Conservation (phyloP, 2,113 vertebrate genomes). For the Daboia siamensis region DNA sequence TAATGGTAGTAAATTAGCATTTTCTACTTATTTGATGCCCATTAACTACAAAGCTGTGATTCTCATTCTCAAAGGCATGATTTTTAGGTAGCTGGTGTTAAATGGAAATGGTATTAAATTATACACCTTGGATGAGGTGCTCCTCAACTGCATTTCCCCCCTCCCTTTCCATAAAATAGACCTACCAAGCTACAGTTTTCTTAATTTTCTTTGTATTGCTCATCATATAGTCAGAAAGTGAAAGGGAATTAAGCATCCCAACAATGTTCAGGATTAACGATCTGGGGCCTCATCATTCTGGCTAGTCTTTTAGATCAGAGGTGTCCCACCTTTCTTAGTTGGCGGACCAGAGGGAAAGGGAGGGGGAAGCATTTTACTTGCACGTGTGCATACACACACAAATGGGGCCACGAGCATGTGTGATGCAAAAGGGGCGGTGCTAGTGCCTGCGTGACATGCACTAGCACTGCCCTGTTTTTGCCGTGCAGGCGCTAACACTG, state of each 20-base stretch:
- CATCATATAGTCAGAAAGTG: neutral
- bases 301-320: neutral
- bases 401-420: no score
- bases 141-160: neutral
- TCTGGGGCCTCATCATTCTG: neutral
- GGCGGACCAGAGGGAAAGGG: no score
- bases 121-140: neutral
- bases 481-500: no score
- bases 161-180: neutral
- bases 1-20: slow-evolving; percentile 18
- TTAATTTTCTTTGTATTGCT: neutral
- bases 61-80: neutral
- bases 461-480: no score
- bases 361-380: no score
- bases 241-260: neutral
- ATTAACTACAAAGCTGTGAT: slow-evolving; percentile 20
- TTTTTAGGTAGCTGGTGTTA: neutral
- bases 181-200: neutral
- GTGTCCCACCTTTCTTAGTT: no score
- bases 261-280: neutral
- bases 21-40: slow-evolving; percentile 10
- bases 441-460: no score
- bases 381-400: no score
- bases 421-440: no score
- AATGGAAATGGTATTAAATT: slow-evolving; percentile 7